Conservation (phyloP, 2,797 vertebrate species). For the Varecia variegata region DNA sequence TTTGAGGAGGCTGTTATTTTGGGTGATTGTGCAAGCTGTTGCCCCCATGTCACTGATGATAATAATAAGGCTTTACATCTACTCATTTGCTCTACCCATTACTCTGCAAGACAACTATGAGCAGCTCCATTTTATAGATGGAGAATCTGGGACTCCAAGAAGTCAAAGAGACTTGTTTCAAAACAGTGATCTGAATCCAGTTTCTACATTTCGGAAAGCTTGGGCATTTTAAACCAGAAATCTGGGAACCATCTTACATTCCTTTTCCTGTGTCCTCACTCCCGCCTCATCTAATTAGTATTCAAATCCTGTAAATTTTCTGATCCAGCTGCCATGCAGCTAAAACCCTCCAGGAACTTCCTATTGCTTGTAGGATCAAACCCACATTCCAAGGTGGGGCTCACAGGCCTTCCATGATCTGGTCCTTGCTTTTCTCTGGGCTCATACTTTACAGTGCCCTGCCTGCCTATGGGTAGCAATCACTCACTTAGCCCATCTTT, state of each 20-base stretch:
- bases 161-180: neutral
- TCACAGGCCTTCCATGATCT: neutral
- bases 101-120: neutral
- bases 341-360: neutral
- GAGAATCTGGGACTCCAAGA: neutral
- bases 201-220: neutral
- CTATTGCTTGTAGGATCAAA: neutral
- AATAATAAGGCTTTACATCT: neutral
- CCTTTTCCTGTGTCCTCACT: neutral
- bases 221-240: neutral
- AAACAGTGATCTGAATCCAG: neutral
- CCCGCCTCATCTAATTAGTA: neutral
- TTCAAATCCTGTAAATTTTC: neutral
- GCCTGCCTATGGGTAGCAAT: neutral
- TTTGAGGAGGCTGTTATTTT: neutral
- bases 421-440: neutral
- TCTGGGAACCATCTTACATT: neutral
- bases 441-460: neutral
- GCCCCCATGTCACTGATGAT: neutral
- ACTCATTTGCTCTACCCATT: neutral
- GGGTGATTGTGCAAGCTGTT: neutral
- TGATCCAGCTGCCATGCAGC: neutral
- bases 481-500: neutral
- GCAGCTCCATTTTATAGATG: neutral
- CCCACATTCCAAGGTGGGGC: neutral